A percentile compares a stretch with the other conserved stretches of the same genome.
phyloP scores from a whole-genome alignment of 2,797 vertebrate species.

The Melanogrammus aeglefinus region DNA sequence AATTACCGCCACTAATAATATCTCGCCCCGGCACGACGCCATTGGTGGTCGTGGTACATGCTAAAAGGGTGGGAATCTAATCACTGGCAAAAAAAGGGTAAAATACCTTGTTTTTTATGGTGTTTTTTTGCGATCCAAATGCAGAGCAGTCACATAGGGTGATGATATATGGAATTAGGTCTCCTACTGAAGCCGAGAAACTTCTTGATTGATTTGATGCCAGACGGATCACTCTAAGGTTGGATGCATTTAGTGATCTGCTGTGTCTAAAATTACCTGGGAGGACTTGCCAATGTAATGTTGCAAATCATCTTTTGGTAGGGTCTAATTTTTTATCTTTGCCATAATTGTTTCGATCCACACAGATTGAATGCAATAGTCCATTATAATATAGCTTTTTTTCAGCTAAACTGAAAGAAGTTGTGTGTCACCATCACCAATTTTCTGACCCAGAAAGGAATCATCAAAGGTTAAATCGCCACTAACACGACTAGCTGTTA shows the following conservation, averaged over 20 bases:
- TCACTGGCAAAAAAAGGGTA: background rate
- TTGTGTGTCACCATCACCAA: too few species aligned
- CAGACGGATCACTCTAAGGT: background rate
- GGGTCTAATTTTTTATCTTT: too few species aligned
- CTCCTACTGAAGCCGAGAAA: background rate
- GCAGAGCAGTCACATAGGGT: too few species aligned
- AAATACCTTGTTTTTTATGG: background rate
- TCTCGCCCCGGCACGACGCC: constrained; percentile 28
- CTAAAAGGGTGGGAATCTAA: constrained; percentile 1
- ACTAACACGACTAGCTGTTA: background rate
- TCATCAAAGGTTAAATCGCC: too few species aligned
- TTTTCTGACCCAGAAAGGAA: background rate
- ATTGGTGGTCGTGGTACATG: constrained; percentile 7
- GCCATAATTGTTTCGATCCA: too few species aligned
- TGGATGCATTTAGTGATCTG: background rate
- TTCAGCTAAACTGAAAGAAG: too few species aligned
- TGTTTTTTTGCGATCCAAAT: background rate
- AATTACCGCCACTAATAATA: constrained; percentile 56
- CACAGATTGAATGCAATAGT: too few species aligned
- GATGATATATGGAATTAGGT: background rate
- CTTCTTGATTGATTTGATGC: background rate
- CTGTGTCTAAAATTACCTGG: too few species aligned
- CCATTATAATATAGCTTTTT: too few species aligned
- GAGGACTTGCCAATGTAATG: too few species aligned
- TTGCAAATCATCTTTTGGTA: too few species aligned